Base-by-base conservation (phyloP, 1,140 invertebrate genomes). In the Vanessa tameamea region DNA sequence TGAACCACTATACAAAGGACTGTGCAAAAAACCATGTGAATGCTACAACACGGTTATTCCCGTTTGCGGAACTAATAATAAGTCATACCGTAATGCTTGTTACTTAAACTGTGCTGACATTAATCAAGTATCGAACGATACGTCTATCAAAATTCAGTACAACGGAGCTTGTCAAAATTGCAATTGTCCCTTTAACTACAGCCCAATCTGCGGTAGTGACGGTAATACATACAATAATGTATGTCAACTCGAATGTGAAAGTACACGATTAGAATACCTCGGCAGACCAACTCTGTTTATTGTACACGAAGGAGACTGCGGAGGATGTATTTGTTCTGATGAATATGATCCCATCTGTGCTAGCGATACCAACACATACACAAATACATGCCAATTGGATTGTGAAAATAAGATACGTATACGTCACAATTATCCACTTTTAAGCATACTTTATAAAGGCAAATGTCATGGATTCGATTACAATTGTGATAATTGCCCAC, bases 61-160 rank as follows among this genome's bases (percentile, higher is more conserved):
- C 55, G 95, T 96, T 73, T 98, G 97, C 90, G 97, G 96, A 69
- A 96, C 95, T 57, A 96, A 98, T 84, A 95, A 96, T 66, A 96
- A 96, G 82, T 96, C 96, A 64, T 97, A 97, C 91, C 94, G 93
- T 93, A 87, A 87, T 96, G 94, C 78, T 74, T 84, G 76, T 31
- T 53, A 71, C 15, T 69, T 87, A n/a, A 16, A 72, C 16, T 86
- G 75, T 69, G 68, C 78, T 68, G 16, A 68, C 14, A 55, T 53
- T 26, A 72, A 79, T 51, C 31, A 69, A 51, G 31, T 47, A 16
- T 20, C 47, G 31, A 72, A 74, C 12, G 12, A 50, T 55, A 61
- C 68, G 13, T 23, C 70, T 5, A 77, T 83, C 16, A 95, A 95
- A 11, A 94, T 95, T 11, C 92, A 94, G 5, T 96, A 95, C 88